Evolutionary conservation across 2,888 invertebrate genomes (phyloP).

Genomic region (Shargacucullia verbasci): DNA sequence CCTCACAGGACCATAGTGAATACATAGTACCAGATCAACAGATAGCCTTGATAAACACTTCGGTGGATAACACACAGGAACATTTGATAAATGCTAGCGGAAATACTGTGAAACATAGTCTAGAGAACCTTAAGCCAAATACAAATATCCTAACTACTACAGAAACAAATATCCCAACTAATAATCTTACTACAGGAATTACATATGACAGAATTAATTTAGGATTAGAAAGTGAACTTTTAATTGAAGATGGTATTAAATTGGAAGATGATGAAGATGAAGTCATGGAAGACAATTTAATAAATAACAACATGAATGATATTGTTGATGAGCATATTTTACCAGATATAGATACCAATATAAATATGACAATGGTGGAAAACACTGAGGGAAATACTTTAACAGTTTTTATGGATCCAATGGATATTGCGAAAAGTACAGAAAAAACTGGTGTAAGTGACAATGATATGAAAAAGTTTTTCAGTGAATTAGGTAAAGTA

Average conservation of each 20-base stretch:
- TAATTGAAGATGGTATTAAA: constrained; percentile 11
- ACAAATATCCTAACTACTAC: background rate
- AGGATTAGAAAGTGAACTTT: constrained; percentile 31
- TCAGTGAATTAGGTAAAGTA: constrained; percentile 23
- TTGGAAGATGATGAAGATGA: constrained; percentile 6
- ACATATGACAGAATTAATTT: background rate
- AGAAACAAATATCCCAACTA: background rate
- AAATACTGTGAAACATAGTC: constrained; percentile 9
- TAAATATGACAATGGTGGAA: background rate
- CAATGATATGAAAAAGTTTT: constrained; percentile 18
- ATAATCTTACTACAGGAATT: background rate
- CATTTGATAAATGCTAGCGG: constrained; percentile 3
- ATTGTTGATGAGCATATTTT: background rate
- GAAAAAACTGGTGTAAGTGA: constrained; percentile 8
- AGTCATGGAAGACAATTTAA: background rate
- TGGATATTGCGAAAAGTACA: background rate
- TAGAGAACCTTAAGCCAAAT: constrained; percentile 4
- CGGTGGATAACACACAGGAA: background rate
- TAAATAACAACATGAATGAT: background rate
- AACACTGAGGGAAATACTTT: background rate
- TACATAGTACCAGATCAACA: constrained; percentile 16
- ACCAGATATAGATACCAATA: constrained; percentile 1
- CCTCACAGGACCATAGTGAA: rapidly evolving
- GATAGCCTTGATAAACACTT: constrained; percentile 6
- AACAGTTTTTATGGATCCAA: background rate